These are phyloP conservation scores for Patella pellucida DNA, from an alignment of 2,888 invertebrate species.

Conservation along the genomic window DNA sequence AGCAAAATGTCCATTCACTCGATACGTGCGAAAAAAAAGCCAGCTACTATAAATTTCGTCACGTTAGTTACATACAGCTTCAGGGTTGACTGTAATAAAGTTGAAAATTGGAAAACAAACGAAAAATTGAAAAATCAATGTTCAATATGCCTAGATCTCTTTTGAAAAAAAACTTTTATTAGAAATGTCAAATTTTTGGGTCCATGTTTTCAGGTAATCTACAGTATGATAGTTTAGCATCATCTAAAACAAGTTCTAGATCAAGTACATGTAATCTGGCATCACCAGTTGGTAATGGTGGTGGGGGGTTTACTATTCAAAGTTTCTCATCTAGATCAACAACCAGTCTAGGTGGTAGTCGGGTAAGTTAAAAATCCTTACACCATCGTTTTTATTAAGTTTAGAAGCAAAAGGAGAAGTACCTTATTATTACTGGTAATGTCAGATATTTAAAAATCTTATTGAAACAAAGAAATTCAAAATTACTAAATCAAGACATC, in stretches of 20 bases:
- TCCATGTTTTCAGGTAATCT: constrained; percentile 58
- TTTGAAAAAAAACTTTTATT: not conserved
- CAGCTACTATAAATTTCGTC: too few species aligned
- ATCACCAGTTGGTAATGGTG: constrained; percentile 40
- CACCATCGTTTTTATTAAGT: too few species aligned
- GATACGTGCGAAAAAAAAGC: too few species aligned
- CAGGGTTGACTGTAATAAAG: too few species aligned
- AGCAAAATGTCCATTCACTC: too few species aligned
- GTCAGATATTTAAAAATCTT: too few species aligned
- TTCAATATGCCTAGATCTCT: not conserved
- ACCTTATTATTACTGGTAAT: too few species aligned
- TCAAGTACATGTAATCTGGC: constrained; percentile 48
- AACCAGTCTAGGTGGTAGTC: constrained; percentile 53
- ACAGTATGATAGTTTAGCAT: constrained; percentile 43
- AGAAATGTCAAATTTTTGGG: not conserved
- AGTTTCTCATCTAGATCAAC: constrained; percentile 35
- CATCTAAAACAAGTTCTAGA: constrained; percentile 34
- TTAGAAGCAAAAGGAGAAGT: too few species aligned
- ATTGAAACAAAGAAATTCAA: too few species aligned
- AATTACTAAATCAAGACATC: not conserved
- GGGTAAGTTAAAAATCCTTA: constrained; percentile 42
- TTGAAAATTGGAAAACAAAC: too few species aligned
- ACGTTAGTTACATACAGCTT: too few species aligned
- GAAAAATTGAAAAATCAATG: not conserved
- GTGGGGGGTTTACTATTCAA: constrained; percentile 34